Evolutionary conservation across 2,113 vertebrate genomes (phyloP).

Genomic region (Ranitomeya variabilis): DNA sequence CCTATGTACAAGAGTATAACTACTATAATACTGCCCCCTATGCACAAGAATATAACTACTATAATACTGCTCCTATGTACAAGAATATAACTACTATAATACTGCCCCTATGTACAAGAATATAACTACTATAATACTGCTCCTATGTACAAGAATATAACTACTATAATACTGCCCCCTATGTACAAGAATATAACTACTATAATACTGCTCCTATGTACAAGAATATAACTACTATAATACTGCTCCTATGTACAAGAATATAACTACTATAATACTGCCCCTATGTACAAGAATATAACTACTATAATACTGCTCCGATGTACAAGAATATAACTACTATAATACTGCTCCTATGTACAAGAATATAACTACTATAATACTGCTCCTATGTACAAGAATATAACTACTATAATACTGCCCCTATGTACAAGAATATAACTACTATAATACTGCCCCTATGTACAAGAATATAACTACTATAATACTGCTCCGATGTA

Average conservation of each 20-base stretch:
- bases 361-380: no score
- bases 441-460: no score
- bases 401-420: no score
- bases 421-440: no score
- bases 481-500: neutral
- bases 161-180: conserved; percentile 8
- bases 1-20: neutral
- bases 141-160: neutral
- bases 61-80: neutral
- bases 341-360: no score
- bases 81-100: conserved; percentile 5
- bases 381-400: no score
- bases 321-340: no score
- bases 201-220: neutral
- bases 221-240: conserved; percentile 3
- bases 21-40: no score
- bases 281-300: no score
- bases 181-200: conserved; percentile 2
- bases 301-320: no score
- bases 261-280: conserved; percentile 12
- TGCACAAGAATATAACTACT: no score
- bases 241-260: neutral
- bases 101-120: neutral
- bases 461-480: no score
- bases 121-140: conserved; percentile 10